Evolutionary conservation across 2,113 vertebrate species (phyloP), one percentile per base, ranked within the genome.

Genomic region (Oenanthe oenanthe): DNA sequence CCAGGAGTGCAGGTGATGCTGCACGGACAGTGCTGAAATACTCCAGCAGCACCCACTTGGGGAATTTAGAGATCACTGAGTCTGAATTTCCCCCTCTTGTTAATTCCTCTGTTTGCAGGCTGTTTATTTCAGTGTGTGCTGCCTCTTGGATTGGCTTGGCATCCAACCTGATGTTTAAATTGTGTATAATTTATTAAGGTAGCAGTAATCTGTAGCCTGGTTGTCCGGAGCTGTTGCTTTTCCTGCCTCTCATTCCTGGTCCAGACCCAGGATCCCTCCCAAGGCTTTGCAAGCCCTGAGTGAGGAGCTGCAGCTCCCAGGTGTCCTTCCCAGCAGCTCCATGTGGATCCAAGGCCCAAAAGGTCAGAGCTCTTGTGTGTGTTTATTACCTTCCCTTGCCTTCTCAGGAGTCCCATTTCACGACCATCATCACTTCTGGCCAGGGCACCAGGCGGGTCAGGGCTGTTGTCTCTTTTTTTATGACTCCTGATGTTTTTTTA

Each of bases 401-500:
- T 95, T 97, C 97, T 97, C 97, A 96, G 88, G 96, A 95, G 98
- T 97, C 95, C 73, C 92, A 74, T 98, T 97, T 97, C 97, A 95
- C 85, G 43, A 48, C 84, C 84, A 58, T 58, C 94, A 71, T 89
- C 96, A 77, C 73, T 48, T 63, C 89, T 78, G 70, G 74, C 90
- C 38, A 78, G 93, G 97, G 84, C 81, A 95, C 76, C 86, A 40
- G 76, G 93, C 67, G 10, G 95, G 93, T 97, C 96, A 97, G 95
- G 60, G 88, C 60, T 92, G 79, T 93, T 91, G 74, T 70, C 96
- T 87, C 88, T 32, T 74, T 82, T 82, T 97, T 97, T 96, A 97
- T 73, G 85, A 68, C 91, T 61, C 53, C 71, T 81, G 66, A 25
- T 93, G 38, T 10, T 81, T 89, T 92, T 82, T 92, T 76, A 77